A percentile compares a stretch with the other conserved stretches of the same genome.
Conservation (phyloP, 1,140 invertebrate species). For the Onthophagus taurus region DNA sequence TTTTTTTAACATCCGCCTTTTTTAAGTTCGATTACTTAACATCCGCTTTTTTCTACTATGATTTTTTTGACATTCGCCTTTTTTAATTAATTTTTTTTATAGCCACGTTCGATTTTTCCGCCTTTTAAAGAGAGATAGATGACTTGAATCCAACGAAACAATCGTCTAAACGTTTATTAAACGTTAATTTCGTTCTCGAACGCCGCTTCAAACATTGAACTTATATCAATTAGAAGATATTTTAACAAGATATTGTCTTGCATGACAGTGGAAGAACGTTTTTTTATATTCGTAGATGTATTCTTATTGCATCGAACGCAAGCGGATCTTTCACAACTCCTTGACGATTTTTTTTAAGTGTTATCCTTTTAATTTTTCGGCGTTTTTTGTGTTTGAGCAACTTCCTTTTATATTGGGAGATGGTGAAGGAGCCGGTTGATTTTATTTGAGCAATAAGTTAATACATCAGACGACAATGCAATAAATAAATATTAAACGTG, state of each 20-base stretch:
- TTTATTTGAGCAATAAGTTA: constrained; percentile 9
- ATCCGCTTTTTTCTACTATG: too few species aligned
- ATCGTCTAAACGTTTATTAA: neutral
- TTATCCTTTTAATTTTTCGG: constrained; percentile 3
- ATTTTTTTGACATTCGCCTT: too few species aligned
- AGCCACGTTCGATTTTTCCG: too few species aligned
- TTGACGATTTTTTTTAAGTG: neutral
- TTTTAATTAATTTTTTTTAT: too few species aligned
- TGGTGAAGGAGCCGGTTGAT: constrained; percentile 11
- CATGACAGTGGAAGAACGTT: constrained; percentile 24
- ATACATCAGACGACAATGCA: too few species aligned
- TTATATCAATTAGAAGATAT: too few species aligned
- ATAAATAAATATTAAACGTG: too few species aligned
- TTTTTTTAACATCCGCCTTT: too few species aligned
- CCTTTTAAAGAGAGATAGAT: constrained; percentile 35
- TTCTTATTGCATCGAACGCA: constrained; percentile 6
- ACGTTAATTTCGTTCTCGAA: too few species aligned
- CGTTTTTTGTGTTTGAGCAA: constrained; percentile 23
- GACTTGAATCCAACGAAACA: constrained; percentile 15
- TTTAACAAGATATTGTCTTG: constrained; percentile 23
- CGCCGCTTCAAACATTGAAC: too few species aligned
- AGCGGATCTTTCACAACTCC: neutral
- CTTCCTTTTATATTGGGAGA: constrained; percentile 18
- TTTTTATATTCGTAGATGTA: constrained; percentile 7
- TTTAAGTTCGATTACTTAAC: too few species aligned